Evolutionary conservation across 2,888 invertebrate genomes (phyloP).

Genomic region (Sesamia inferens): DNA sequence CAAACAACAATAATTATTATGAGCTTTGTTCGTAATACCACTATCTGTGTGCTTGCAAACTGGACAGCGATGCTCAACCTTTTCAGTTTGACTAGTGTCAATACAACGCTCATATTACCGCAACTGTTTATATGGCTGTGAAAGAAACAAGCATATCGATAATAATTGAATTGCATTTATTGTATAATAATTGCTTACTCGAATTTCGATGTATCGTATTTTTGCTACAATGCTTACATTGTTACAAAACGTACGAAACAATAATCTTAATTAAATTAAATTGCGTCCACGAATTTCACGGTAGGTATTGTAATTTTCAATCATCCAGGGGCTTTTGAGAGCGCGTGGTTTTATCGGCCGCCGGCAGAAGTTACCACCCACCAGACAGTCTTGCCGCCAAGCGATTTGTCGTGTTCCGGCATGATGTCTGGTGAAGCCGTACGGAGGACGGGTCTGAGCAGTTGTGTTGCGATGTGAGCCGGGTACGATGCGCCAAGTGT

Average conservation of each 20-base stretch:
- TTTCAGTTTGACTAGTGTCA: constrained; percentile 10
- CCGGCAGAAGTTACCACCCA: too few species aligned
- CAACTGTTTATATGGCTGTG: background rate
- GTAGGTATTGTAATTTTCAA: background rate
- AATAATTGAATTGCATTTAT: background rate
- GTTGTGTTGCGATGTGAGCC: too few species aligned
- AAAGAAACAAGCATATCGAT: background rate
- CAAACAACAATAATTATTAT: constrained; percentile 78
- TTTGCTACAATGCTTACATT: background rate
- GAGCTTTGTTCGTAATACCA: constrained; percentile 74
- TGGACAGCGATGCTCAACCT: constrained; percentile 61
- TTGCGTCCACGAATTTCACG: background rate
- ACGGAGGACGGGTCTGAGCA: too few species aligned
- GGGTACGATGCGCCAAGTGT: too few species aligned
- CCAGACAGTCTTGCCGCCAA: too few species aligned
- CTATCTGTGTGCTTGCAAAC: constrained; percentile 57
- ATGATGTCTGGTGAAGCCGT: too few species aligned
- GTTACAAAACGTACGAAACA: too few species aligned
- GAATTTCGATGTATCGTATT: background rate
- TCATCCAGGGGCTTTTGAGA: too few species aligned
- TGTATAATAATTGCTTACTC: background rate
- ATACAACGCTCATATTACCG: background rate
- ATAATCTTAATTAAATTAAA: background rate
- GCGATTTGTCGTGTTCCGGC: too few species aligned
- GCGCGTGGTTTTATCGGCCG: too few species aligned